These are phyloP conservation scores for Drosophila azteca DNA, from an alignment of 1,140 invertebrate genomes.

Conservation along the genomic window DNA sequence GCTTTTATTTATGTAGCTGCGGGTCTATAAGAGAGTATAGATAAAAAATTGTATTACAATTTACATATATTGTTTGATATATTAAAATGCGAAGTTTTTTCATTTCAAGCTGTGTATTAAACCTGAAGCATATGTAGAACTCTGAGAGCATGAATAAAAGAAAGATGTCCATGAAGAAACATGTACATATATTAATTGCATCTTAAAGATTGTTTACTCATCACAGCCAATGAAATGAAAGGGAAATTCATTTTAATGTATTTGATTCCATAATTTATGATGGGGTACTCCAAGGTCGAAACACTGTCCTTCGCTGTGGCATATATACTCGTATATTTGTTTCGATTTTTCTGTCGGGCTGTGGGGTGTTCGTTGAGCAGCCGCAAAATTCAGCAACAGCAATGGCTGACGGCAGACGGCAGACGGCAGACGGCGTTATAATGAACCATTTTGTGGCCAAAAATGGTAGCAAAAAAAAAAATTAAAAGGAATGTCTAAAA, in stretches of 20 bases:
- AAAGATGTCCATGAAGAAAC: too few species aligned
- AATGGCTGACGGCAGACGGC: conserved; percentile 9
- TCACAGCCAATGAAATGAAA: too few species aligned
- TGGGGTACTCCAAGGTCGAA: neutral
- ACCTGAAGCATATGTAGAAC: too few species aligned
- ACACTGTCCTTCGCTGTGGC: neutral
- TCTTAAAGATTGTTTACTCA: too few species aligned
- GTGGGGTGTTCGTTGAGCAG: conserved; percentile 12
- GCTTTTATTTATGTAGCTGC: too few species aligned
- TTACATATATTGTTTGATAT: too few species aligned
- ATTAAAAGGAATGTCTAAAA: conserved; percentile 24
- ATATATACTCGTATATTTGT: conserved; percentile 12
- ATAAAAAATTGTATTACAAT: too few species aligned
- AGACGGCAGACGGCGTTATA: conserved; percentile 44
- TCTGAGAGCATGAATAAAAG: too few species aligned
- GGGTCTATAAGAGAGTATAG: neutral
- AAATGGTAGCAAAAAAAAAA: conserved; percentile 33
- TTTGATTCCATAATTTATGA: neutral
- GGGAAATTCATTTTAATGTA: too few species aligned
- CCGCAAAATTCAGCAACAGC: conserved; percentile 75
- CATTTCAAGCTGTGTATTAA: too few species aligned
- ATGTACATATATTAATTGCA: too few species aligned
- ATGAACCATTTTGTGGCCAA: conserved; percentile 72
- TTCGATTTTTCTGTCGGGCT: conserved; percentile 10
- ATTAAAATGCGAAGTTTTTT: too few species aligned